Base-by-base conservation (phyloP, 2,888 invertebrate species). In the Ichneumon xanthorius region DNA sequence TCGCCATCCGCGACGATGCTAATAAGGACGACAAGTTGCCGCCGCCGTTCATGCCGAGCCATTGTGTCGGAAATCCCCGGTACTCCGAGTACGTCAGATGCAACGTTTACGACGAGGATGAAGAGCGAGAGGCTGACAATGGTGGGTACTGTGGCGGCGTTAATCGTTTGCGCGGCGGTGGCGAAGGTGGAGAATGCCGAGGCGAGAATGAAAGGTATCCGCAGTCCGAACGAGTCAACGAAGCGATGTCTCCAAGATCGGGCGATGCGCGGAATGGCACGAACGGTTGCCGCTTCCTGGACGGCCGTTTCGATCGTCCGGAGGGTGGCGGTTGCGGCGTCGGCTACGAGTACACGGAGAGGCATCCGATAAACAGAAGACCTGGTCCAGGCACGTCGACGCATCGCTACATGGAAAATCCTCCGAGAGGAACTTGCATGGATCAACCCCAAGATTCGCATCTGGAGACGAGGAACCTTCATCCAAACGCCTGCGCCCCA, bases 121-220 rank as follows among this genome's bases (percentile, higher is more conserved):
- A 37, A 40, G 50, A 9, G 53, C 65, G 55, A 22, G 50, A 61
- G 55, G 53, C 65, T 80, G 40, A 86, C 68, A 78, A 79, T 73
- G 53, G 87, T 16, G 26, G 61, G 19, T 73, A 63, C 6, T 75
- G 77, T 70, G 7, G 45, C 16, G 58, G 65, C 14, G 22, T 61
- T 55, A 65, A 65, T 45, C 88, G 92, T 73, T 78, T 91, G 83
- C 88, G 89, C 85, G 91, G 90, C n/a, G 90, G 90, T 50, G 90
- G 89, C 7, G 82, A 82, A 53, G 80, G 76, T 71, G 82, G 58
- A 45, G 78, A 75, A 61, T 37, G 26, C 61, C 72, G 76, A 70
- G 85, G 88, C 63, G 82, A 68, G 58, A 73, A 79, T 19, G 86
- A 87, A 80, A 80, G 81, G 70, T 85, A 78, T 73, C 22, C 68